Conservation (phyloP, 1,140 invertebrate species). For the Eupristina koningsbergeri region DNA sequence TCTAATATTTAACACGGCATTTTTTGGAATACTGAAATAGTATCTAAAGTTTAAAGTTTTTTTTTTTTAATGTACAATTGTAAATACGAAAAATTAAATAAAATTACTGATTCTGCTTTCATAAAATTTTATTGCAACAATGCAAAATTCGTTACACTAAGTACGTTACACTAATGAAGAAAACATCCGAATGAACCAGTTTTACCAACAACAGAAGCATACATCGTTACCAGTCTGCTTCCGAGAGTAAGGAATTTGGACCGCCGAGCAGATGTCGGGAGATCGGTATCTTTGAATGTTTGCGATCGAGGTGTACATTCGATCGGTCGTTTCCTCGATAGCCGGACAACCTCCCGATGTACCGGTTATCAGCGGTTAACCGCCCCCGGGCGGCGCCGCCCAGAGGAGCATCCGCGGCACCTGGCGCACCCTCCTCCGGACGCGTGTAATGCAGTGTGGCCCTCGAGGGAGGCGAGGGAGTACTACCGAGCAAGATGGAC, state of each 20-base stretch:
- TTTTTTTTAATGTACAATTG: no score
- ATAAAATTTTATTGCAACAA: not conserved
- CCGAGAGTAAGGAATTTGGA: not conserved
- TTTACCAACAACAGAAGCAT: no score
- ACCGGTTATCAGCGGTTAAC: not conserved
- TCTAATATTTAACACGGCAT: no score
- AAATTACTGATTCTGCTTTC: no score
- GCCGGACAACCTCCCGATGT: no score
- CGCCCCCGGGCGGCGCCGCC: not conserved
- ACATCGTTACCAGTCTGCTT: not conserved
- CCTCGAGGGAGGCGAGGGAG: not conserved
- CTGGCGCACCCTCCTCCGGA: constrained; percentile 34
- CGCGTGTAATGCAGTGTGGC: no score
- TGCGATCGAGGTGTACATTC: not conserved
- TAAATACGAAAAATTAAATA: no score
- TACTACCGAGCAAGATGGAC: constrained; percentile 13
- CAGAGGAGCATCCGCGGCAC: constrained; percentile 6
- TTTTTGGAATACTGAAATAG: no score
- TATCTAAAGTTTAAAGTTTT: no score
- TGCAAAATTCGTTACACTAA: not conserved
- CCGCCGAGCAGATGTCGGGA: not conserved
- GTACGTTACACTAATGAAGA: not conserved
- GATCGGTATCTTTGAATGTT: not conserved
- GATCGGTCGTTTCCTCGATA: not conserved
- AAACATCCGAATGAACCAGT: not conserved